These are phyloP conservation scores for Probaryconus sp. DNA, from an alignment of 1,140 invertebrate genomes.

Conservation along the genomic window DNA sequence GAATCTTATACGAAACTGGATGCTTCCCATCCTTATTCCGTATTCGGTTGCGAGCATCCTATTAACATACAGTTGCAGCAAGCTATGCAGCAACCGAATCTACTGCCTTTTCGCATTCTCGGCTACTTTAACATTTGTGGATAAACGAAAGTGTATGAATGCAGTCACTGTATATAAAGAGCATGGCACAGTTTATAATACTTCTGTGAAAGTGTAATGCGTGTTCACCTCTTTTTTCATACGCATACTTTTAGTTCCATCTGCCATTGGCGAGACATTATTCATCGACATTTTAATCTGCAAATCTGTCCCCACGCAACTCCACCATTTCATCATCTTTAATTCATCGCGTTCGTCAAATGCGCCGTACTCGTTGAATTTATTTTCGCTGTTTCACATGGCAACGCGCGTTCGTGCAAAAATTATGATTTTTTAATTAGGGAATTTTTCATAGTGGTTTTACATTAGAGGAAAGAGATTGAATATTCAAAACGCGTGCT, in stretches of 20 bases:
- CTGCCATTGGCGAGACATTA: not conserved
- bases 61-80: conserved; percentile 73
- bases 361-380: too few relatives aligned
- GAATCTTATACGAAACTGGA: conserved; percentile 63
- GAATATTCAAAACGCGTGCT: too few relatives aligned
- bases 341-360: too few relatives aligned
- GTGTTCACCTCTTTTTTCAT: not conserved
- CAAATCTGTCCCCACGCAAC: too few relatives aligned
- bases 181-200: not conserved
- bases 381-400: too few relatives aligned
- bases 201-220: not conserved
- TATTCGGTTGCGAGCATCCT: conserved; percentile 71
- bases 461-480: too few relatives aligned
- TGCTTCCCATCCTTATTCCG: conserved; percentile 70
- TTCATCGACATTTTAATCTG: too few relatives aligned
- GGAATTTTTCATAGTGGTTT: too few relatives aligned
- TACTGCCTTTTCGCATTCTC: conserved; percentile 62
- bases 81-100: conserved; percentile 59
- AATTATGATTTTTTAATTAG: too few relatives aligned
- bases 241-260: not conserved
- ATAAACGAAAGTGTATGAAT: conserved; percentile 23
- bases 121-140: conserved; percentile 19
- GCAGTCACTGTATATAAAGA: conserved; percentile 58
- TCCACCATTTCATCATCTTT: too few relatives aligned
- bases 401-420: too few relatives aligned